Percentiles rank a stretch among this genome's conserved stretches.
Conservation (phyloP, 30 jellyfish, hydroid and myxozoan species). For the Sanderia malayensis region DNA sequence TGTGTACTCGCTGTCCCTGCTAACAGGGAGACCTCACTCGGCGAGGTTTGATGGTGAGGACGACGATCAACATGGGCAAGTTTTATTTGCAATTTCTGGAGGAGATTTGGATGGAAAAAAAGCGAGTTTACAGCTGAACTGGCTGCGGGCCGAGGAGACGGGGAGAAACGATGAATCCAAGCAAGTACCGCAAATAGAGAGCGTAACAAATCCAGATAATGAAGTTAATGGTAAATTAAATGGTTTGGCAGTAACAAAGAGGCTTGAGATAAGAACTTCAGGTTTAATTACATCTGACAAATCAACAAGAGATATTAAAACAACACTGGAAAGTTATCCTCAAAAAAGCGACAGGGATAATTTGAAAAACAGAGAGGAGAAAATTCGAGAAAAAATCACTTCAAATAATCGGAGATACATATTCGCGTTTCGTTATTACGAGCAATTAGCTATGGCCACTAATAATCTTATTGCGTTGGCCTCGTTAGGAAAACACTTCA, state of each 20-base stretch:
- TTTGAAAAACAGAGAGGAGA: neutral
- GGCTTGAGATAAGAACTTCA: neutral
- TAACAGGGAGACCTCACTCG: neutral
- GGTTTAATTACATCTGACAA: conserved; percentile 12
- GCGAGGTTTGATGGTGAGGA: neutral
- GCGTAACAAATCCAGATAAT: conserved; percentile 16
- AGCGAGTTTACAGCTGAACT: conserved; percentile 38
- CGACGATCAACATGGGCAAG: neutral
- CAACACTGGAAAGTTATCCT: neutral
- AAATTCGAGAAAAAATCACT: neutral
- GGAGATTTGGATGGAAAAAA: neutral
- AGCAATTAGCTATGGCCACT: conserved; percentile 88
- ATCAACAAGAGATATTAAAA: neutral
- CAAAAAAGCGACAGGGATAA: neutral
- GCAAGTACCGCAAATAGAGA: neutral
- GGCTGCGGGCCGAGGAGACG: conserved; percentile 14
- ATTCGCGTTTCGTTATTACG: conserved; percentile 77
- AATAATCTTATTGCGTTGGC: conserved; percentile 76
- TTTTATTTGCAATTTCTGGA: neutral
- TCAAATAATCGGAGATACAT: conserved; percentile 36
- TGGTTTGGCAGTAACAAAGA: neutral
- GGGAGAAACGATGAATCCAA: neutral
- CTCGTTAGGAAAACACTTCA: conserved; percentile 72
- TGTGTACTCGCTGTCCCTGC: neutral
- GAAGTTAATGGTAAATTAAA: neutral